Conservation (phyloP, 2,113 vertebrate genomes). For the Suricata suricatta region DNA sequence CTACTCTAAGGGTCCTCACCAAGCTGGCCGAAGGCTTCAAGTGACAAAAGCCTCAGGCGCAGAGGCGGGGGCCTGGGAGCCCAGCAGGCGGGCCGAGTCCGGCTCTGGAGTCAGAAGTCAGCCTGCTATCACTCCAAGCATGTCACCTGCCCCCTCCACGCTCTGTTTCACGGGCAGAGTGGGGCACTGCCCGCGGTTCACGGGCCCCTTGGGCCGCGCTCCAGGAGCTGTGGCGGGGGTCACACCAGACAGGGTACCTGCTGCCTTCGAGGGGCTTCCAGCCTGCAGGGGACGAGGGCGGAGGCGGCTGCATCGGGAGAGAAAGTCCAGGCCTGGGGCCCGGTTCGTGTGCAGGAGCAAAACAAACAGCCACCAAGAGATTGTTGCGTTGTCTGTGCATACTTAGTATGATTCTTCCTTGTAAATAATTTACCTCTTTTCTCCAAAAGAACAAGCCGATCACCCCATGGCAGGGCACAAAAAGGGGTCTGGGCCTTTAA, state of each 20-base stretch:
- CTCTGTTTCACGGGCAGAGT: rapidly evolving
- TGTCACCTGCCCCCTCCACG: rapidly evolving
- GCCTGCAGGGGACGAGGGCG: rapidly evolving
- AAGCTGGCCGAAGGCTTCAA: rapidly evolving
- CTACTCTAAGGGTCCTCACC: neutral
- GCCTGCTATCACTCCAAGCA: neutral
- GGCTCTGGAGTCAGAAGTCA: neutral
- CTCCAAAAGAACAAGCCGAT: neutral
- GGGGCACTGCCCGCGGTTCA: rapidly evolving
- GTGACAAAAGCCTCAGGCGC: neutral
- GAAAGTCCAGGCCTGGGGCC: neutral
- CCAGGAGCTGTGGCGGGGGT: rapidly evolving
- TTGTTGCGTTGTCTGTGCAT: rapidly evolving
- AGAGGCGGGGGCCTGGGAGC: too few species aligned
- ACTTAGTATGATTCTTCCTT: neutral
- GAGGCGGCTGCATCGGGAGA: rapidly evolving
- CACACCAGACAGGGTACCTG: rapidly evolving
- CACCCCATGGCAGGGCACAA: neutral
- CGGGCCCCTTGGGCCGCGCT: rapidly evolving
- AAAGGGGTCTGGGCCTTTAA: neutral
- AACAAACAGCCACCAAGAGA: rapidly evolving
- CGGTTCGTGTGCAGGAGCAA: rapidly evolving
- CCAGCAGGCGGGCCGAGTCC: rapidly evolving
- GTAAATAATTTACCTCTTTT: neutral
- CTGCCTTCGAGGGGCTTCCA: neutral